Evolutionary conservation across 1,140 invertebrate genomes (phyloP), one percentile per base, ranked within the genome.

Genomic region (Medauroidea extradentata): DNA sequence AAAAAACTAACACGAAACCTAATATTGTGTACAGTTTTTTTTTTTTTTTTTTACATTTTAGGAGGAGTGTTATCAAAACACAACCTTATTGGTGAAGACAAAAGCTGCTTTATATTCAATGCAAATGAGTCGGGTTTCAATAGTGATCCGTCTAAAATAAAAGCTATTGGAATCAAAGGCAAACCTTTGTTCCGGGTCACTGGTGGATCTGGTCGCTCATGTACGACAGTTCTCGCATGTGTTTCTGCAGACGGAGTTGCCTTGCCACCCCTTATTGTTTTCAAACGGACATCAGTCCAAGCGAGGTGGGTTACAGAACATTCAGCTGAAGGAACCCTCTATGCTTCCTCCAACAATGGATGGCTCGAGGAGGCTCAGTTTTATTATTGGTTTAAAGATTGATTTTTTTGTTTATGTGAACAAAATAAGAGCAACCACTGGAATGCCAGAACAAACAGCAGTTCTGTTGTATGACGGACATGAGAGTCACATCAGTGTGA

Each of bases 281-380:
- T 66, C 51, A 67, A 71, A 67, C 67, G 67, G 21, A 27, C 27
- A 48, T 60, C 56, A 46, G 65, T 70, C 46, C 70, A 72, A 62
- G 50, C 68, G 3, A 46, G 67, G 23, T 73, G 70, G 71, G 60
- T 52, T 52, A 64, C 65, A 18, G 21, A 63, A 21, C 56, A 65
- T 18, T 50, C 60, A 18, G 68, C 63, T 58, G 63, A 68, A 25
- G 67, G 67, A 59, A 71, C 70, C 5, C 44, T 63, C 19, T 70
- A 73, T 60, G 57, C 65, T 16, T 60, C 64, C 25, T 67, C 67
- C 0, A 60, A 59, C 29, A 73, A 73, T 60, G 71, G 65, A 19
- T 74, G 63, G 63, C n/a, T 73, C 67, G 65, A 68, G 56, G 65
- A 65, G 56, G 50, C 63, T 13, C 52, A 64, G 7, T 74, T 73